These are phyloP conservation scores for Oscheius sp. DNA, from an alignment of 2,888 invertebrate genomes.

Conservation along the genomic window DNA sequence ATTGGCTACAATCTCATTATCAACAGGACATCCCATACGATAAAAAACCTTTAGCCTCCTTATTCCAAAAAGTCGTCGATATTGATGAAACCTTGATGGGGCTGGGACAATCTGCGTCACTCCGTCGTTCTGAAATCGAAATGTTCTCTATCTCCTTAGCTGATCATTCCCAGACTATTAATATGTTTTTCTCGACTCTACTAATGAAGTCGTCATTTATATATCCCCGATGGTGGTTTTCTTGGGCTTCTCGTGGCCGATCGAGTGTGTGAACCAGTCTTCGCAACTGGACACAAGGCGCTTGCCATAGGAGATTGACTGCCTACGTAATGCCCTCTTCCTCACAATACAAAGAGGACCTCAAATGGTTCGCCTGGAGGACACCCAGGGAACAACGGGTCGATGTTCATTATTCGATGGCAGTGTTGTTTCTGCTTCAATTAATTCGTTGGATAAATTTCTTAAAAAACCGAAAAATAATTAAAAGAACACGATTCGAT, in stretches of 20 bases:
- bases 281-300: slow-evolving; percentile 20
- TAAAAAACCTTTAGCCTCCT: slow-evolving; percentile 48
- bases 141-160: neutral
- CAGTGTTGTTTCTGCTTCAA: too few relatives aligned
- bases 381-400: too few relatives aligned
- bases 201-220: slow-evolving; percentile 12
- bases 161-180: neutral
- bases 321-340: slow-evolving; percentile 2
- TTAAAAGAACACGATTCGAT: too few relatives aligned
- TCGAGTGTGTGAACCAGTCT: slow-evolving; percentile 35
- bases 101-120: slow-evolving; percentile 20
- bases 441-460: too few relatives aligned
- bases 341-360: neutral
- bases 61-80: slow-evolving; percentile 56
- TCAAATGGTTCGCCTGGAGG: too few relatives aligned
- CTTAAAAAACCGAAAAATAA: too few relatives aligned
- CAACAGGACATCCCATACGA: neutral
- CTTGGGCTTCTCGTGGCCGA: slow-evolving; percentile 31
- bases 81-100: slow-evolving; percentile 10
- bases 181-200: neutral
- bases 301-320: slow-evolving; percentile 28
- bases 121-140: slow-evolving; percentile 19
- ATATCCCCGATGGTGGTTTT: slow-evolving; percentile 27
- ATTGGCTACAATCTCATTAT: slow-evolving; percentile 12
- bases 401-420: too few relatives aligned